Conservation (phyloP, 2,797 vertebrate genomes). For the Chrysocyon brachyurus region DNA sequence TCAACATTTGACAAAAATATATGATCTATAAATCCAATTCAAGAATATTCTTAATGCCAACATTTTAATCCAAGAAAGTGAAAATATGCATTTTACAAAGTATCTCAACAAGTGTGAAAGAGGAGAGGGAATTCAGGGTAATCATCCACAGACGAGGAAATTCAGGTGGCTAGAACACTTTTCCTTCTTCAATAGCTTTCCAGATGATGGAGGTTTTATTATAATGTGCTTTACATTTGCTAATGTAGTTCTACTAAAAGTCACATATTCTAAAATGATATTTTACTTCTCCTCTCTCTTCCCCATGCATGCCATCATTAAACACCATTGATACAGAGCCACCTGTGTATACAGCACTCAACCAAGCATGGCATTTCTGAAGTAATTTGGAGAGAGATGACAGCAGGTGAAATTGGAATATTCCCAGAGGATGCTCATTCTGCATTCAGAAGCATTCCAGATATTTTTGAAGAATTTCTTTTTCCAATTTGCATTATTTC, state of each 20-base stretch:
- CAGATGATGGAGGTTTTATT: conserved; percentile 53
- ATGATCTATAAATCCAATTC: conserved; percentile 6
- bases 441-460: conserved; percentile 67
- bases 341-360: conserved; percentile 73
- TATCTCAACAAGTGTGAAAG: conserved; percentile 48
- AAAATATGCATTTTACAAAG: background rate
- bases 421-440: conserved; percentile 77
- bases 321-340: conserved; percentile 60
- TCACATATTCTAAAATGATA: conserved; percentile 43
- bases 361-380: conserved; percentile 65
- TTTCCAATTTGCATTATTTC: conserved; percentile 67
- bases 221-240: conserved; percentile 65
- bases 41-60: background rate
- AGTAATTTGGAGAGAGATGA: conserved; percentile 57
- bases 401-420: conserved; percentile 76
- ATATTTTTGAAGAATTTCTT: conserved; percentile 52
- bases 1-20: background rate
- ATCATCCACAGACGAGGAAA: background rate
- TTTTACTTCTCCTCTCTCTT: conserved; percentile 50
- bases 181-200: conserved; percentile 45
- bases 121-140: background rate
- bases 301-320: conserved; percentile 25
- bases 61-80: background rate
- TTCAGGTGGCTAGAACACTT: conserved; percentile 18
- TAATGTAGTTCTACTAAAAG: conserved; percentile 48